phyloP scores from a whole-genome alignment of 2,888 invertebrate genomes.

The Zygothrica quintamaculata region DNA sequence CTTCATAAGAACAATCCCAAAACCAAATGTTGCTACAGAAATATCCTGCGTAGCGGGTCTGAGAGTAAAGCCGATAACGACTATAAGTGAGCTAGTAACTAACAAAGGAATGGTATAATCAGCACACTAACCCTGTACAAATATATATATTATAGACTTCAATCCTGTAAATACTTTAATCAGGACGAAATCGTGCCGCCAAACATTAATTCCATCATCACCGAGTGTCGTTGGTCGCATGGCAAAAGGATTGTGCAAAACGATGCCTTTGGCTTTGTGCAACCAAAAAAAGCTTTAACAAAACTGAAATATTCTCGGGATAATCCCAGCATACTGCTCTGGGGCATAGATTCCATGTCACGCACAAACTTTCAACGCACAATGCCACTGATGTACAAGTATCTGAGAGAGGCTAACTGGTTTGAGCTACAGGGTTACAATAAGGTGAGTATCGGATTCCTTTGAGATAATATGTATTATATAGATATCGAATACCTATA shows the following conservation, averaged over 20 bases:
- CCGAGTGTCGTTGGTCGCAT: slow-evolving; percentile 82
- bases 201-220: slow-evolving; percentile 68
- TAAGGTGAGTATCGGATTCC: slow-evolving; percentile 83
- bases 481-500: slow-evolving; percentile 74
- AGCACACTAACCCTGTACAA: too few relatives aligned
- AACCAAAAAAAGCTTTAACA: slow-evolving; percentile 63
- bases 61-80: slow-evolving; percentile 66
- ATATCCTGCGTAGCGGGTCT: slow-evolving; percentile 73
- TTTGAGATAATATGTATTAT: not conserved
- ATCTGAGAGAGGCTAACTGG: slow-evolving; percentile 88
- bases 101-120: too few relatives aligned
- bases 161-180: slow-evolving; percentile 62
- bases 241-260: slow-evolving; percentile 68
- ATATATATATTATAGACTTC: slow-evolving; percentile 55
- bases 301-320: slow-evolving; percentile 8
- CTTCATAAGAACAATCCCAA: slow-evolving; percentile 67
- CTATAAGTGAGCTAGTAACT: slow-evolving; percentile 78
- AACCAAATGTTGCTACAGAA: slow-evolving; percentile 79
- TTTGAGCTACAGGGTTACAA: slow-evolving; percentile 90
- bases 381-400: slow-evolving; percentile 89
- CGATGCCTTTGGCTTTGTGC: slow-evolving; percentile 86
- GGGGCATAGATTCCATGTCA: slow-evolving; percentile 94
- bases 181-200: slow-evolving; percentile 70
- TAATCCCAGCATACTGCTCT: slow-evolving; percentile 88
- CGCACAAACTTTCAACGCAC: slow-evolving; percentile 90